Base-by-base conservation (phyloP, 2,888 invertebrate species). In the Ichneumoninae sp. region DNA sequence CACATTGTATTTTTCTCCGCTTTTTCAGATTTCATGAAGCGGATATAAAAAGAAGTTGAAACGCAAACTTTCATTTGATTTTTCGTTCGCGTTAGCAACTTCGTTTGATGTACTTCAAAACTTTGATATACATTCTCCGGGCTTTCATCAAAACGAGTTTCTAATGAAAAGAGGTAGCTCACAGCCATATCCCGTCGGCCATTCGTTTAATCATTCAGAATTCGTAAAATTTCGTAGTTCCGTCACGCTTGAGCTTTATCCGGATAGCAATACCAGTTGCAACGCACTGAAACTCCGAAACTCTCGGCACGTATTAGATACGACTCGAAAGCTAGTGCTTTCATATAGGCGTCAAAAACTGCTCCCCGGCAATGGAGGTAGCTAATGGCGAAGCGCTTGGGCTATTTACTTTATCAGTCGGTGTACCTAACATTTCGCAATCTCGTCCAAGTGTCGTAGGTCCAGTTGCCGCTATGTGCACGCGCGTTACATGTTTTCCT, bases 341-440 rank as follows among this genome's bases (percentile, higher is more conserved):
- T 26, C 57, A 10, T 7, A 63, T 47, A 74, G 30, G 44, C 30
- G 47, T 63, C 60, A 33, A 47, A 63, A 74, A 57, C 26, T 57
- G 8, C 44, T 68, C 13, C n/a, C 26, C 19, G 10, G 44, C 22
- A 36, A 22, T 44, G n/a, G 22, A 19, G 30, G 47, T 65, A 69
- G 50, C 60, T 77, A 81, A 84, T 81, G 76, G 66, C 50, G 44
- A 76, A 47, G 68, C 57, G 63, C 68, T 47, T 26, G 44, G 26
- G 44, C 81, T 60, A 77, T 81, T 84, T 81, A 73, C 73, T 73
- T 63, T 81, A 69, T 84, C 73, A 69, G 77, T 63, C 60, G 16
- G 52, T 81, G 63, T 77, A 52, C 81, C 63, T 77, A 74, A 84
- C 69, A 81, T 77, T 81, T 69, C 57, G 69, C 60, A n/a, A 63